Evolutionary conservation across 2,888 invertebrate species (phyloP).

Genomic region (Mylabris sibirica): DNA sequence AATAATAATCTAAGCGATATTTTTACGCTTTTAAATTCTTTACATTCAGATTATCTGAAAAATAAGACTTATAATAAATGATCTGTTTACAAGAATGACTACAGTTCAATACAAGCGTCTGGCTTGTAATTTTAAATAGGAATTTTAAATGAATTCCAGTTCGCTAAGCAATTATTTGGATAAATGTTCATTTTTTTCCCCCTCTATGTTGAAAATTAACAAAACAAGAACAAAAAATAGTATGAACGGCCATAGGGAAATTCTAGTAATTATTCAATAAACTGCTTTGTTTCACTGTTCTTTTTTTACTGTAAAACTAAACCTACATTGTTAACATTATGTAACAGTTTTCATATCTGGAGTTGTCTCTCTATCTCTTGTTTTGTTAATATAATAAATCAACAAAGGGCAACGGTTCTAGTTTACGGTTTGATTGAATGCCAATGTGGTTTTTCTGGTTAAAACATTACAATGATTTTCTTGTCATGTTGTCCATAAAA

Average conservation of each 20-base stretch:
- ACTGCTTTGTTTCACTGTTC: neutral
- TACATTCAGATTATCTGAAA: too few relatives aligned
- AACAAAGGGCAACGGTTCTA: neutral
- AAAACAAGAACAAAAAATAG: neutral
- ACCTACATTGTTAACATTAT: neutral
- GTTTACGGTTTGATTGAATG: neutral
- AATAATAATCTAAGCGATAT: too few relatives aligned
- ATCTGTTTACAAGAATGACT: too few relatives aligned
- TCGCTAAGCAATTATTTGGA: neutral
- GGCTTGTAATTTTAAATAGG: neutral
- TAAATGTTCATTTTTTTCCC: too few relatives aligned
- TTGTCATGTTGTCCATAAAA: neutral
- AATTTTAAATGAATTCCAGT: neutral
- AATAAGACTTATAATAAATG: too few relatives aligned
- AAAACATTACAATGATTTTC: neutral
- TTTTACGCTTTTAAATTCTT: too few relatives aligned
- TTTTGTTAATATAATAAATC: neutral
- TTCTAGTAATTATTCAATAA: neutral
- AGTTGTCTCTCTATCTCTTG: neutral
- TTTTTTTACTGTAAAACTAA: neutral
- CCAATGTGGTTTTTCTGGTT: neutral
- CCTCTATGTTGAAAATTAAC: neutral
- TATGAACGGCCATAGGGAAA: neutral
- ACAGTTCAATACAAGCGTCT: too few relatives aligned
- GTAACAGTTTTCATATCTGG: neutral